Evolutionary conservation across 1,140 invertebrate species (phyloP), one percentile per base, ranked within the genome.

Genomic region (Monochamus saltuarius): DNA sequence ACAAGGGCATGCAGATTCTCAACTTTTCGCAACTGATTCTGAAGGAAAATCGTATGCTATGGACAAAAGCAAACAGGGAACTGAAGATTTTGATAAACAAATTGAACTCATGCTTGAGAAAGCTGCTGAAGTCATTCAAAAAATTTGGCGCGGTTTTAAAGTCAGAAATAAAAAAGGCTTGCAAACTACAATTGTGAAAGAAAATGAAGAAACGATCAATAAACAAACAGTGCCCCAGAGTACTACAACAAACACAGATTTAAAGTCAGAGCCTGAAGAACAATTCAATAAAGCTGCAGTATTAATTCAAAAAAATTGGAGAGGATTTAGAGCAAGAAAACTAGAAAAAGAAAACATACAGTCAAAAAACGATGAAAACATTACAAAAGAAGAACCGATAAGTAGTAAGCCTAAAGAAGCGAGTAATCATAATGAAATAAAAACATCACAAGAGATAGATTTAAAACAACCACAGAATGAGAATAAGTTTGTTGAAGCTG

Each of bases 71-170:
- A 56, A 53, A 11, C 22, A 57, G 38, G 19, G n/a, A 38, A n/a
- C n/a, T 39, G 46, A 61, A 29, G 22, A 3, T 29, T 3, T 6
- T 6, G 22, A 6, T 29, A 6, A 29, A 3, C 2, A 29, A 29
- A 29, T 3, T 29, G 22, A 29, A 29, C 2, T 3, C 22, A 29
- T 29, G 22, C n/a, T 13, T 42, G 39, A 13, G 2, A 29, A 57
- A 38, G 61, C 47, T 16, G 47, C 51, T 42, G 34, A 50, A 39
- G 39, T 50, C 49, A 61, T 56, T 10, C 53, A 61, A 50, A 36
- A 38, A 7, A 13, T 51, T 4, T 56, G 54, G 54, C 45, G 54
- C 7, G 59, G 53, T 54, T 60, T 47, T 39, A 36, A 39, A 37
- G 17, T 47, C 9, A 57, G 51, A 65, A 57, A 50, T 37, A 16